Conservation (phyloP, 2,888 invertebrate species). For the Glyphotaelius pellucidus region DNA sequence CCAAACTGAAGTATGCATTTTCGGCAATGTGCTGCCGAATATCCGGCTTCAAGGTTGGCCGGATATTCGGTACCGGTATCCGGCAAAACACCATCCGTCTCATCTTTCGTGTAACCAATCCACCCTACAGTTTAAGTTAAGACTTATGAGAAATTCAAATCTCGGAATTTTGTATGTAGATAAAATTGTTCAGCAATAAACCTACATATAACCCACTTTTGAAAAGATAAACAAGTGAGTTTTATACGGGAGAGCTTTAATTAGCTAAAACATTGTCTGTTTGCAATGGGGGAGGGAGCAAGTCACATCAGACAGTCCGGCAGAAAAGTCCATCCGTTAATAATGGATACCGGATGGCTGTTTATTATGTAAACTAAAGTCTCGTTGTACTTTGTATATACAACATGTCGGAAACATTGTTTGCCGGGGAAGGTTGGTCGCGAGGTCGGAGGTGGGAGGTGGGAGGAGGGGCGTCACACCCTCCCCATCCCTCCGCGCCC, state of each 20-base stretch:
- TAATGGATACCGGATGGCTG: slow-evolving; percentile 61
- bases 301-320: slow-evolving; percentile 11
- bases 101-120: no score
- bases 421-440: slow-evolving; percentile 13
- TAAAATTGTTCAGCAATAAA: neutral
- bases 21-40: no score
- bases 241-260: slow-evolving; percentile 15
- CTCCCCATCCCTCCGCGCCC: neutral
- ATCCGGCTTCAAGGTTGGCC: no score
- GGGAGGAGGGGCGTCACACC: neutral
- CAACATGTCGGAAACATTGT: slow-evolving; percentile 38
- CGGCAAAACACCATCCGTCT: no score
- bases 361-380: slow-evolving; percentile 65
- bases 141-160: no score
- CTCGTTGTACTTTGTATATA: neutral
- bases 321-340: slow-evolving; percentile 55
- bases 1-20: no score
- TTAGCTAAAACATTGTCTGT: slow-evolving; percentile 51
- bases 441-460: neutral
- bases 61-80: no score
- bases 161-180: no score
- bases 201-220: neutral
- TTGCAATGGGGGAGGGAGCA: slow-evolving; percentile 24
- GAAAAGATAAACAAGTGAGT: neutral
- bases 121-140: no score